phyloP scores from a whole-genome alignment of 2,797 vertebrate genomes.

The Leucoraja ocellata region DNA sequence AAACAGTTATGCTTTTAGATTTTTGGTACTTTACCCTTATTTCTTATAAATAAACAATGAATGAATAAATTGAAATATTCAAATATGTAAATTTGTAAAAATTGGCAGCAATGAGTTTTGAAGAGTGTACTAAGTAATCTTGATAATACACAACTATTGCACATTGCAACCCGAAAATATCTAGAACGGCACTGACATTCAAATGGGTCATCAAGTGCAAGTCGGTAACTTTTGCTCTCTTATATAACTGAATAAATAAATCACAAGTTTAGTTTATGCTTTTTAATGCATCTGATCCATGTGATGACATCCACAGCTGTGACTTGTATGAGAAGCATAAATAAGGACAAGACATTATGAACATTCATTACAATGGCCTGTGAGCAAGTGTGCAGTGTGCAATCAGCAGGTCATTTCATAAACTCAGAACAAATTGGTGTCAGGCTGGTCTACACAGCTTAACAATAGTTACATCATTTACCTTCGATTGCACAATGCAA shows the following conservation, averaged over 20 bases:
- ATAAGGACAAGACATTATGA: not conserved
- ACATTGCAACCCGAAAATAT: not conserved
- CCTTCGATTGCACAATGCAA: not conserved
- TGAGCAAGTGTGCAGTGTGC: slow-evolving; percentile 4
- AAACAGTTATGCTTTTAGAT: not conserved
- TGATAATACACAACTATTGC: not conserved
- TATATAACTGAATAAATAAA: not conserved
- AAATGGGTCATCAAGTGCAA: not conserved
- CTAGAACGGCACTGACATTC: not conserved
- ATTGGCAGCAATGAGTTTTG: not conserved
- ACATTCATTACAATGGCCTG: not conserved
- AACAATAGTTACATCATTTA: not conserved
- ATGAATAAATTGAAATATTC: not conserved
- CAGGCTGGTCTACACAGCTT: not conserved
- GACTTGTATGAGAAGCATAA: not conserved
- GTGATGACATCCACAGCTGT: not conserved
- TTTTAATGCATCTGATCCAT: not conserved
- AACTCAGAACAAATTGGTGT: not conserved
- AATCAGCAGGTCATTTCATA: not conserved
- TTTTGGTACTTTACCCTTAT: not conserved
- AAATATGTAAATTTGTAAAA: not conserved
- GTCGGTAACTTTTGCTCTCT: not conserved
- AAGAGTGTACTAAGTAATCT: not conserved
- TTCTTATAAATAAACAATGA: not conserved
- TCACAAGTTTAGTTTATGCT: not conserved